Conservation (phyloP, 1,140 invertebrate species). For the Eulimnadia texana region DNA sequence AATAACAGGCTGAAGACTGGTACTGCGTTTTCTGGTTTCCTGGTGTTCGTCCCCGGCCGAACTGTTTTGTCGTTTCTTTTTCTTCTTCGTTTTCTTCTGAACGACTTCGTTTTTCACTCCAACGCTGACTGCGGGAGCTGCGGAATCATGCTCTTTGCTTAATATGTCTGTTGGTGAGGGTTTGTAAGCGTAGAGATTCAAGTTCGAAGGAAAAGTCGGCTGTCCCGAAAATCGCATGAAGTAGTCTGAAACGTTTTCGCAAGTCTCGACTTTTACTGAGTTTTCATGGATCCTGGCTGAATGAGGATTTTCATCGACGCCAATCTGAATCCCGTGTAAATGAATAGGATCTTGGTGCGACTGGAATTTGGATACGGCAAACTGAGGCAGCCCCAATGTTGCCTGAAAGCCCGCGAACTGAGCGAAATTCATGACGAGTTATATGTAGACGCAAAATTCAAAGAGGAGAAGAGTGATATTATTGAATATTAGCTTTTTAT, state of each 20-base stretch:
- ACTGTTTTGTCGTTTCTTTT: conserved; percentile 23
- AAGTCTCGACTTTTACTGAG: not conserved
- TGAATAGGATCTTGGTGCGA: conserved; percentile 17
- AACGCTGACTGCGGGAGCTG: conserved; percentile 26
- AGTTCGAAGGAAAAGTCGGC: conserved; percentile 6
- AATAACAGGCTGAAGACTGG: conserved; percentile 25
- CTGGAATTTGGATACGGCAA: conserved; percentile 18
- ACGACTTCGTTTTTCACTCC: conserved; percentile 20
- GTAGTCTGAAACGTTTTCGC: conserved; percentile 3
- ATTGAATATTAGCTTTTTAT: too few species aligned
- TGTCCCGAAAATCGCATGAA: not conserved
- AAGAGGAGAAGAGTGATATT: too few species aligned
- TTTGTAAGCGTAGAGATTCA: conserved; percentile 28
- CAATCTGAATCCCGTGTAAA: not conserved
- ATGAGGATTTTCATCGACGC: not conserved
- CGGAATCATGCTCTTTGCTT: conserved; percentile 26
- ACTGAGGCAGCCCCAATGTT: conserved; percentile 44
- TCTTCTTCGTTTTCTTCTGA: conserved; percentile 28
- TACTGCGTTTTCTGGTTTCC: conserved; percentile 33
- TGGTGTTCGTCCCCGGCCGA: too few species aligned
- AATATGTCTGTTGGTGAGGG: too few species aligned
- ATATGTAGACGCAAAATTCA: too few species aligned
- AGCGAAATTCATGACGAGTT: conserved; percentile 45
- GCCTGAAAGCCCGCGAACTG: conserved; percentile 46
- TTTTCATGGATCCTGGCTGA: not conserved